Base-by-base conservation (phyloP, 2,113 vertebrate genomes). In the Tylochromis polylepis region DNA sequence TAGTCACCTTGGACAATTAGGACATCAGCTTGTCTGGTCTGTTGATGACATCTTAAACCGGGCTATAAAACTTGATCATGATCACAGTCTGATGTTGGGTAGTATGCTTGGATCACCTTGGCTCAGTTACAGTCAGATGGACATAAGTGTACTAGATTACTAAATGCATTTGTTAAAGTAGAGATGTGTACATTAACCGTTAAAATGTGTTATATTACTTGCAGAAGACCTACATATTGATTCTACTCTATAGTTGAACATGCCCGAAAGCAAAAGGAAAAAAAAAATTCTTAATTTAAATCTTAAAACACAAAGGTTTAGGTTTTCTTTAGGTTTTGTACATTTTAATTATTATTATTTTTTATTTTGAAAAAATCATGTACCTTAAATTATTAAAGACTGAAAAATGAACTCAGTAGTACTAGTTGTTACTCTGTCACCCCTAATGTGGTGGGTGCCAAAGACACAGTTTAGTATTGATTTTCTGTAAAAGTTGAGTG, bases 401-500 rank as follows among this genome's bases (percentile, higher is more conserved):
- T 22, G 36, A 34, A 72, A 38, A 34, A 56, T 85, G 65, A 88
- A 43, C 62, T 41, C 11, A 75, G 22, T 41, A 4, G 77, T 22
- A 29, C 36, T 78, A 86, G 84, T 87, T 89, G 80, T 82, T 70
- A 83, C 88, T 27, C 9, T n/a, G 11, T 81, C 79, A 79, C 84
- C n/a, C 58, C 75, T 77, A 86, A 85, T 83, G 53, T 57, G 55
- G 65, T 36, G 75, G 62, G 36, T 82, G 59, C 60, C 51, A 86
- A 86, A 80, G 51, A 85, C 55, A 57, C 36, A 29, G 55, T 81
- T 88, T n/a, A 11, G 24, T 83, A 87, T 89, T 78, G 90, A 88
- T 90, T 90, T 88, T 79, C 78, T 87, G 62, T 87, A 60, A 88
- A 87, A 90, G 75, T 90, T 83, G 70, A 86, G 85, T 79, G 79